Conservation (phyloP, 2,113 vertebrate species). For the Psittacara wagleri region DNA sequence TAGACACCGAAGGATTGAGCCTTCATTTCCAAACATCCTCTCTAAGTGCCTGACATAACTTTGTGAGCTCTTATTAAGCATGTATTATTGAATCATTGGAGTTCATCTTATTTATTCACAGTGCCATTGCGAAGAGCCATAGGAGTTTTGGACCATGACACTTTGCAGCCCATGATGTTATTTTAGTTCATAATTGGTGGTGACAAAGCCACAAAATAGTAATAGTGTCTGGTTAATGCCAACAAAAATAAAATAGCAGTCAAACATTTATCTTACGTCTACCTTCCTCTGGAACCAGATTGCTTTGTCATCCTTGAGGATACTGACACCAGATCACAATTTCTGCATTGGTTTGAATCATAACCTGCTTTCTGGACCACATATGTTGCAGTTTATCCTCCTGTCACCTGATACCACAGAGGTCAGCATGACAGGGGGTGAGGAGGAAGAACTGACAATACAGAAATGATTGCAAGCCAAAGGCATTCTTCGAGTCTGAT, state of each 20-base stretch:
- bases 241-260: constrained; percentile 37
- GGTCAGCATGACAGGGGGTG: constrained; percentile 2
- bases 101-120: constrained; percentile 40
- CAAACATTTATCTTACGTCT: constrained; percentile 14
- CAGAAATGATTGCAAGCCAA: constrained; percentile 38
- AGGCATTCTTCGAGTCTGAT: constrained; percentile 29
- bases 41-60: neutral
- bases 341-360: neutral
- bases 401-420: constrained; percentile 8
- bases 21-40: neutral
- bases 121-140: neutral
- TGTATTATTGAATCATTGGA: constrained; percentile 19
- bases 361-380: constrained; percentile 28
- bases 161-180: neutral
- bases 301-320: neutral
- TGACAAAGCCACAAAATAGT: constrained; percentile 38
- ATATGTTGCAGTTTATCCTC: constrained; percentile 60
- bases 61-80: neutral
- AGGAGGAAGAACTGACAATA: constrained; percentile 25
- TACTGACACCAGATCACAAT: neutral
- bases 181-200: constrained; percentile 40
- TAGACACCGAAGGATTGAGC: neutral
- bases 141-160: neutral
- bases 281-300: constrained; percentile 30
- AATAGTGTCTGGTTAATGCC: neutral